Conservation (phyloP, 2,113 vertebrate species). For the Emydura subglobosa region DNA sequence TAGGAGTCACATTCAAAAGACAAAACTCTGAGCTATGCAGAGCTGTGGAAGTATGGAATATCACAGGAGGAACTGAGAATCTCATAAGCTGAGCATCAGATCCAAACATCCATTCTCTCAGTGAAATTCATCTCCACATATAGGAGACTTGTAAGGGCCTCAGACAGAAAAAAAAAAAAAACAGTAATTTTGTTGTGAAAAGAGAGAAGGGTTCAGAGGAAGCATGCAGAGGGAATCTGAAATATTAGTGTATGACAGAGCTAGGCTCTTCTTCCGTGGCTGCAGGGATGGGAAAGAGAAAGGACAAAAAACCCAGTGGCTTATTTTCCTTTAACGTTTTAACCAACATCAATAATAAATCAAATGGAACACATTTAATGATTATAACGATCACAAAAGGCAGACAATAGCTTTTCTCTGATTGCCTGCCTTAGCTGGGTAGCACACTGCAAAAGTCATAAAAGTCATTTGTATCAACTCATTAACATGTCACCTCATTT, state of each 20-base stretch:
- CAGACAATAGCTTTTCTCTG: slow-evolving; percentile 86
- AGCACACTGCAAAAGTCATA: slow-evolving; percentile 80
- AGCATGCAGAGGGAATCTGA: background rate
- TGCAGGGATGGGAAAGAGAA: no score
- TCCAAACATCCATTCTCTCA: background rate
- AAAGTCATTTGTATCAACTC: slow-evolving; percentile 89
- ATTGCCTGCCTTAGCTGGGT: slow-evolving; percentile 82
- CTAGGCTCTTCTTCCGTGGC: background rate
- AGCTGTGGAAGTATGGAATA: no score
- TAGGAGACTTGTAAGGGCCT: background rate
- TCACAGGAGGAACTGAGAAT: background rate
- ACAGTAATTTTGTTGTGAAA: background rate
- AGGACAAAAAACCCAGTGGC: background rate
- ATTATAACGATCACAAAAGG: slow-evolving; percentile 81
- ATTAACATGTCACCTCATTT: slow-evolving; percentile 84
- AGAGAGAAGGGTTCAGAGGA: background rate
- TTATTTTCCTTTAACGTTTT: slow-evolving; percentile 77
- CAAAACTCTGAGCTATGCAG: background rate
- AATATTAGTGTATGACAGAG: no score
- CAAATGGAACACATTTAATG: slow-evolving; percentile 80
- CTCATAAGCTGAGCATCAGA: background rate
- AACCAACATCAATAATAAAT: slow-evolving; percentile 83
- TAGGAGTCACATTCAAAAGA: no score
- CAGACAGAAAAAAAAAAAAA: background rate
- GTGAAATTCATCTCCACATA: background rate